phyloP scores from a whole-genome alignment of 2,797 vertebrate species.

The Sternarchorhynchus goeldii region DNA sequence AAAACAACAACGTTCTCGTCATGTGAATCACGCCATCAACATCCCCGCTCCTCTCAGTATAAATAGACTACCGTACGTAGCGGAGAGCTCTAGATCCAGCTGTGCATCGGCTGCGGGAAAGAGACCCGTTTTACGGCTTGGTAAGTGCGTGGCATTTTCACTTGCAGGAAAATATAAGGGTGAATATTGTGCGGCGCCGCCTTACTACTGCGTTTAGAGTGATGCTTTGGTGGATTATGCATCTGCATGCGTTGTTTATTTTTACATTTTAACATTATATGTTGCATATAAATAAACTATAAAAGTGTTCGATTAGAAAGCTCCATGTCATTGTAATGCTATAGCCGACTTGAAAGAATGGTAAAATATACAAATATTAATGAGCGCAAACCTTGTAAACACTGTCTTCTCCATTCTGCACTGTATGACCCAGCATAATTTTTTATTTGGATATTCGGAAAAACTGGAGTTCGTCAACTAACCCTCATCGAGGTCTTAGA shows the following conservation, averaged over 20 bases:
- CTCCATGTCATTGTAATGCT: too few relatives aligned
- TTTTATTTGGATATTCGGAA: background rate
- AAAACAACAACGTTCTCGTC: constrained; percentile 51
- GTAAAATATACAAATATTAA: background rate
- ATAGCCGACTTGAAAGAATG: too few relatives aligned
- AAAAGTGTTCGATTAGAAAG: background rate
- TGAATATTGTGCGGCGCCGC: background rate
- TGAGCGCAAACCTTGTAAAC: constrained; percentile 4
- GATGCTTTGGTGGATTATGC: background rate
- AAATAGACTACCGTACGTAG: constrained; percentile 59
- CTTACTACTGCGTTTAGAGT: too few relatives aligned
- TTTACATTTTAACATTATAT: background rate
- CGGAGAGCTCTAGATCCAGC: constrained; percentile 24
- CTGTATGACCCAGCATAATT: background rate
- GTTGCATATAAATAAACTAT: background rate
- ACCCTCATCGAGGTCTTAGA: background rate
- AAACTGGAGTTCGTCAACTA: background rate
- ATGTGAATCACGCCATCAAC: constrained; percentile 65
- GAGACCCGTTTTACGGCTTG: background rate
- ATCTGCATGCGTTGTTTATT: background rate
- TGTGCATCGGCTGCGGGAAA: constrained; percentile 4
- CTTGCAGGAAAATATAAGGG: too few relatives aligned
- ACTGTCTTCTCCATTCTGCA: background rate
- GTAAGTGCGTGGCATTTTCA: constrained; percentile 30
- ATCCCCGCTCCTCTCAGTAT: constrained; percentile 63